Evolutionary conservation across 1,140 invertebrate species (phyloP).

Genomic region (Augochlora pura): DNA sequence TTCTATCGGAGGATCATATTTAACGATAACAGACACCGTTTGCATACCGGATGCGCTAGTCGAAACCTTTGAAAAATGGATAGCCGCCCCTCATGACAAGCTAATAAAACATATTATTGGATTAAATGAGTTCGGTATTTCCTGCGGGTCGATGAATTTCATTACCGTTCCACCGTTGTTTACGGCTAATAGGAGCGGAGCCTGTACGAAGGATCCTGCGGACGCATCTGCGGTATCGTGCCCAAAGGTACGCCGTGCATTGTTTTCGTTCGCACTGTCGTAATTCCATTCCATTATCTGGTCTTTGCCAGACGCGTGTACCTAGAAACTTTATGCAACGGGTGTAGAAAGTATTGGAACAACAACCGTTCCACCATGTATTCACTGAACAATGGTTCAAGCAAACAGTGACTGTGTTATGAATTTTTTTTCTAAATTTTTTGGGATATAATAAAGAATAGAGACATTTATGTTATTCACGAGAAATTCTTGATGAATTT

Average conservation of each 20-base stretch:
- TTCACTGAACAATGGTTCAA: too few relatives aligned
- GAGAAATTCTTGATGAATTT: too few relatives aligned
- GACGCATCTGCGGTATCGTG: constrained; percentile 12
- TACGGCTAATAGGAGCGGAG: neutral
- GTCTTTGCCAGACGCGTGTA: constrained; percentile 27
- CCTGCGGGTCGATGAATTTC: constrained; percentile 19
- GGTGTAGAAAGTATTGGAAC: too few relatives aligned
- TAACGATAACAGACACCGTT: neutral
- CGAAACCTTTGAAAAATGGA: neutral
- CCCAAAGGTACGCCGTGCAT: constrained; percentile 30
- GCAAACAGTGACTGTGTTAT: too few relatives aligned
- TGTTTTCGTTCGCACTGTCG: constrained; percentile 58
- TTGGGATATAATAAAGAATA: too few relatives aligned
- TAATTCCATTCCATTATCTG: constrained; percentile 62
- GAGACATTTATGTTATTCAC: too few relatives aligned
- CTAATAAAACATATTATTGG: neutral
- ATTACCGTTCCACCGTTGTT: constrained; percentile 12
- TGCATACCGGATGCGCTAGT: neutral
- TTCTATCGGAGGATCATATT: neutral
- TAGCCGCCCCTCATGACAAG: neutral
- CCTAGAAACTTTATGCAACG: constrained; percentile 22
- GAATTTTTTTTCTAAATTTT: too few relatives aligned
- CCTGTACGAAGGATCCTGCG: neutral
- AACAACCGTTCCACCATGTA: too few relatives aligned
- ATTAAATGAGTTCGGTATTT: neutral